Conservation (phyloP, 2,797 vertebrate genomes). For the Xiphorhynchus erythropygius region DNA sequence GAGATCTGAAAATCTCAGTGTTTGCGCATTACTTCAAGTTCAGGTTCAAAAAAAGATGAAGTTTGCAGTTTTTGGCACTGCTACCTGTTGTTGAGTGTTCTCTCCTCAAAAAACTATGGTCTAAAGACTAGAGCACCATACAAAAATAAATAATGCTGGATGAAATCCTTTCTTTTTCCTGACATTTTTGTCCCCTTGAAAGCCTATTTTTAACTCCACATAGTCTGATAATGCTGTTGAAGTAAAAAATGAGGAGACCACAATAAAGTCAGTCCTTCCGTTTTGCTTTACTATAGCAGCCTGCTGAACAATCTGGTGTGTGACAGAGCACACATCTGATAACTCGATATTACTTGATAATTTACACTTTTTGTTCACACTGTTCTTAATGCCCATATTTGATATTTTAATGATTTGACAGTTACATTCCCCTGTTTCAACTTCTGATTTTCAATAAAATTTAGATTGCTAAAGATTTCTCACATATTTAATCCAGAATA, state of each 20-base stretch:
- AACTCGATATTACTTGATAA: neutral
- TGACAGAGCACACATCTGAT: neutral
- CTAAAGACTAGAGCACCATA: neutral
- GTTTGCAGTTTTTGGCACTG: neutral
- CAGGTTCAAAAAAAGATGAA: neutral
- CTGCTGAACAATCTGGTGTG: conserved; percentile 7
- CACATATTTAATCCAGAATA: neutral
- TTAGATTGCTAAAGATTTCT: neutral
- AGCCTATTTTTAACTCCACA: neutral
- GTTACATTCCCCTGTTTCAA: neutral
- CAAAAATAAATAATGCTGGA: neutral
- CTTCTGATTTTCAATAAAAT: neutral
- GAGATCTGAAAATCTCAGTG: neutral
- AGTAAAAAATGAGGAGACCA: neutral
- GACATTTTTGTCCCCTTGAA: neutral
- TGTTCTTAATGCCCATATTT: neutral
- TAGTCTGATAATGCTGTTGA: neutral
- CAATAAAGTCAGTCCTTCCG: neutral
- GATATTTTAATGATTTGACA: conserved; percentile 11
- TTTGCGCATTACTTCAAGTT: neutral
- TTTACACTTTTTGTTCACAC: neutral
- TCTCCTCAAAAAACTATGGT: neutral
- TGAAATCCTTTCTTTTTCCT: neutral
- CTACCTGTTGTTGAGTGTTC: neutral
- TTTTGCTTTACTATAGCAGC: neutral